Conservation (phyloP, 2,797 vertebrate species). For the Loriculus beryllinus region DNA sequence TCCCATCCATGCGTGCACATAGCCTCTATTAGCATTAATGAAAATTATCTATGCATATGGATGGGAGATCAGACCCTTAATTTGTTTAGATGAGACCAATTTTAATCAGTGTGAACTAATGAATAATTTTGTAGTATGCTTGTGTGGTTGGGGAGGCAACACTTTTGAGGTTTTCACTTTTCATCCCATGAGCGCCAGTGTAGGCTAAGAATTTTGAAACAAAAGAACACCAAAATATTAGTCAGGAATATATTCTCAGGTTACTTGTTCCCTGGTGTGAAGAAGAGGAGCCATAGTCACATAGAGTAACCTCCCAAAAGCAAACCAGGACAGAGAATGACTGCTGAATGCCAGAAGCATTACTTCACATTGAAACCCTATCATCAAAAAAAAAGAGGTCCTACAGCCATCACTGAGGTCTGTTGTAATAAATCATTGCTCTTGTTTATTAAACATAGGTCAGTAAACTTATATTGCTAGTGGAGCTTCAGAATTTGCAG, state of each 20-base stretch:
- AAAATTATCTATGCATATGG: background rate
- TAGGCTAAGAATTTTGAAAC: constrained; percentile 25
- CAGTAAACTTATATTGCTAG: constrained; percentile 20
- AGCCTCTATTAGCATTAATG: background rate
- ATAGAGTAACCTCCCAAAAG: constrained; percentile 32
- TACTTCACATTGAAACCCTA: constrained; percentile 26
- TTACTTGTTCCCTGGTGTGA: background rate
- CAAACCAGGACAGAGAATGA: background rate
- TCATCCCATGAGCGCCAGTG: background rate
- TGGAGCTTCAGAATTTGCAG: constrained; percentile 5
- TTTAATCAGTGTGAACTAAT: constrained; percentile 47
- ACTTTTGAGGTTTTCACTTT: background rate
- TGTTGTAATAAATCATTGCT: constrained; percentile 56
- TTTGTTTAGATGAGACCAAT: constrained; percentile 53
- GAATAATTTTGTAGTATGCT: background rate
- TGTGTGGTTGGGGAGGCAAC: background rate
- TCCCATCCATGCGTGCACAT: background rate
- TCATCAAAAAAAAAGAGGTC: background rate
- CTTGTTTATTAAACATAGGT: constrained; percentile 59
- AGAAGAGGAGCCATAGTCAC: background rate
- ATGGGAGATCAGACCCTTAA: constrained; percentile 37
- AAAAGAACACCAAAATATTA: constrained; percentile 35
- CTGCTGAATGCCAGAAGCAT: constrained; percentile 29
- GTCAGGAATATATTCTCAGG: constrained; percentile 35
- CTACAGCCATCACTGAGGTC: background rate